Evolutionary conservation across 64 coral and sea anemone species (phyloP), one percentile per base, ranked within the genome.

Genomic region (Pocillopora verrucosa): DNA sequence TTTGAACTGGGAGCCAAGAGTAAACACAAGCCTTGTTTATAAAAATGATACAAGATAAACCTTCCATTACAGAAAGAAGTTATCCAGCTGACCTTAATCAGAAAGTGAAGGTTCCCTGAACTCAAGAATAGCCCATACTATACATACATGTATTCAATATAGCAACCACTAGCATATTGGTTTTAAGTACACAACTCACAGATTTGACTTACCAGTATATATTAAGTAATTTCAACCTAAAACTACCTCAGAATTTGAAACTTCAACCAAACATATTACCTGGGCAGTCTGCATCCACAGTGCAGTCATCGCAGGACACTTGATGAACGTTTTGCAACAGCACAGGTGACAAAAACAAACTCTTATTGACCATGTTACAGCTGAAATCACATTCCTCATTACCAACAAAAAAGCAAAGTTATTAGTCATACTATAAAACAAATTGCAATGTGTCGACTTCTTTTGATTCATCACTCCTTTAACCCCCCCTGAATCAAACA

Each of bases 251-350:
- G 41, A 51, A 51, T 51, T 51, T 51, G 41, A 4, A 51, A 51
- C 41, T 51, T 51, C 41, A 51, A 51, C 41, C 41, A 51, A 0
- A 51, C 41, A n/a, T 56, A 1, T 65, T 85, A 85, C 82, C 82
- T 85, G 82, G 82, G 65, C 82, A 85, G 34, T 56, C 67, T 57
- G 1, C 36, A 36, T 72, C 65, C 63, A 85, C 82, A 72, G 36
- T 69, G 22, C 82, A 85, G 19, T 85, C 51, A 37, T 56, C 37
- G 72, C 82, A 85, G 12, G 64, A 72, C 36, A 85, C 64, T 56
- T 85, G 82, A 85, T 85, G 6, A n/a, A 56, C 61, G 56, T 3
- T 22, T 20, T 11, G 65, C n/a, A 20, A 41, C 82, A 85, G n/a
- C 63, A 72, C 63, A 56, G 82, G 82, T 56, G 82, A 41, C 19